Evolutionary conservation across 2,113 vertebrate species (phyloP).

Genomic region (Clupea harengus): DNA sequence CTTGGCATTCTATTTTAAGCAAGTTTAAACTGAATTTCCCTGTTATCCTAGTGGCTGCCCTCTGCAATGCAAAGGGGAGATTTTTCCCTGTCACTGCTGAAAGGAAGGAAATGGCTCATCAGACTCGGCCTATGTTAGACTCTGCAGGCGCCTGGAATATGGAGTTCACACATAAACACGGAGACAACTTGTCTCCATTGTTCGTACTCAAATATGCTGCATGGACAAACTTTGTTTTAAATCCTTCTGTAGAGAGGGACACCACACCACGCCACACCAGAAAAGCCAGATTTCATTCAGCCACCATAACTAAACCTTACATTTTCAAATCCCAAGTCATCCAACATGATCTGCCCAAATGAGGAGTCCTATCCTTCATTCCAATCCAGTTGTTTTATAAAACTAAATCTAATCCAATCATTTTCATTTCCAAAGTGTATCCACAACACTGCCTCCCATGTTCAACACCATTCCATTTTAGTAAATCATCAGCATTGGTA

Average conservation of each 20-base stretch:
- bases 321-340: background rate
- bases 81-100: background rate
- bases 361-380: background rate
- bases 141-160: background rate
- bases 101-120: constrained; percentile 25
- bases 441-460: background rate
- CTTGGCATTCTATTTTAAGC: constrained; percentile 3
- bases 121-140: background rate
- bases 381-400: background rate
- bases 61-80: background rate
- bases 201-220: background rate
- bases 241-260: background rate
- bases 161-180: background rate
- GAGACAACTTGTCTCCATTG: background rate
- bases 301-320: background rate
- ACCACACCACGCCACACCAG: background rate
- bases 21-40: background rate
- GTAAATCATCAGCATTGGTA: background rate
- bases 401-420: background rate
- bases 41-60: background rate
- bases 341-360: background rate
- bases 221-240: background rate
- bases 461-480: background rate
- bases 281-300: background rate
- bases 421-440: background rate